phyloP scores from a whole-genome alignment of 2,888 invertebrate species.

The Seira sanloemensis region DNA sequence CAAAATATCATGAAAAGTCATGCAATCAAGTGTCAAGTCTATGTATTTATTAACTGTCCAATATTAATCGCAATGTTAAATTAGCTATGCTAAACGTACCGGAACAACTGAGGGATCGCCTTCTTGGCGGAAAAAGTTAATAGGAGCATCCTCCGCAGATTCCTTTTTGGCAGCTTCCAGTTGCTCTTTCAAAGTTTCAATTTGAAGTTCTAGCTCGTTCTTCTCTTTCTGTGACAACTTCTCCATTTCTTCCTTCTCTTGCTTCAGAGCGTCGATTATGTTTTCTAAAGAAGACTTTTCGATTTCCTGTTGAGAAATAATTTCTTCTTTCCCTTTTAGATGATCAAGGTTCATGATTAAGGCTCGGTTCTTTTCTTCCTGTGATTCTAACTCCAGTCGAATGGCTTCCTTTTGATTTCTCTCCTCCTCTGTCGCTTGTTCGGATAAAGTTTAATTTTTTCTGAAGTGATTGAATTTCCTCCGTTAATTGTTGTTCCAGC shows the following conservation, averaged over 20 bases:
- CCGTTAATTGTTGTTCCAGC: slow-evolving; percentile 15
- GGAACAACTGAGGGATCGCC: neutral
- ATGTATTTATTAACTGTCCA: too few relatives aligned
- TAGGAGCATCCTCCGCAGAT: neutral
- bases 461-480: slow-evolving; percentile 30
- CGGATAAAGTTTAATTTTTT: neutral
- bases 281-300: slow-evolving; percentile 73
- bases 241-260: slow-evolving; percentile 75
- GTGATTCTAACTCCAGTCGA: slow-evolving; percentile 19
- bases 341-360: slow-evolving; percentile 30
- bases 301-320: slow-evolving; percentile 26
- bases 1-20: too few relatives aligned
- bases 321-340: slow-evolving; percentile 37
- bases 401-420: slow-evolving; percentile 28
- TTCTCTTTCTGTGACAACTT: slow-evolving; percentile 18
- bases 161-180: neutral
- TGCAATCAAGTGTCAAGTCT: too few relatives aligned
- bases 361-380: slow-evolving; percentile 34
- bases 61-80: too few relatives aligned
- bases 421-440: slow-evolving; percentile 22
- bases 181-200: slow-evolving; percentile 15
- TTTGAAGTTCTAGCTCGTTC: slow-evolving; percentile 10
- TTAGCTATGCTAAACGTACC: neutral
- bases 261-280: slow-evolving; percentile 75
- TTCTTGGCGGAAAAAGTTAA: slow-evolving; percentile 1